phyloP scores from a whole-genome alignment of 23 tunicate genomes.

The Trididemnum nubilum region DNA sequence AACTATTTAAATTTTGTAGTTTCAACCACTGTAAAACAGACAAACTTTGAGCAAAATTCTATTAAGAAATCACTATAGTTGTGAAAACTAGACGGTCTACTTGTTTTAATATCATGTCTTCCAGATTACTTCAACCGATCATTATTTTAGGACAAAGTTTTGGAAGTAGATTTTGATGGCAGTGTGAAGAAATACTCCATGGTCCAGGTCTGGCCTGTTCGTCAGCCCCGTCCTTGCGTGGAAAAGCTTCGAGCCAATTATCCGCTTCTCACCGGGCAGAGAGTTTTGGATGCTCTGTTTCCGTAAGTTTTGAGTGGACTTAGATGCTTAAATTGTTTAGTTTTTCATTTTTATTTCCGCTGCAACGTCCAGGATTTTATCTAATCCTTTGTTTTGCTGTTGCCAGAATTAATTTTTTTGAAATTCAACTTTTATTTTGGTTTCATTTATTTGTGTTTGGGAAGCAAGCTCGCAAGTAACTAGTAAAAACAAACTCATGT shows the following conservation, averaged over 20 bases:
- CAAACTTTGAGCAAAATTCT: no score
- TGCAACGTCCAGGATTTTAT: background rate
- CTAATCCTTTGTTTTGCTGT: background rate
- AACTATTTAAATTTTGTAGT: no score
- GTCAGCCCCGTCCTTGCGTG: conserved; percentile 98
- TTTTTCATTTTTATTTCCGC: background rate
- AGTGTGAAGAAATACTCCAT: conserved; percentile 64
- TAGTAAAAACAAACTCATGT: background rate
- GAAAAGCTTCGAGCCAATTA: conserved; percentile 94
- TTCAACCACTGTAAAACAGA: no score
- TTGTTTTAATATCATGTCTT: no score
- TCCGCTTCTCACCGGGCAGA: conserved; percentile 96
- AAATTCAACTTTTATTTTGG: no score
- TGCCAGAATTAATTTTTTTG: background rate
- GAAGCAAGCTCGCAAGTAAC: background rate
- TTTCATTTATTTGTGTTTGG: background rate
- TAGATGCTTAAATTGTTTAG: background rate
- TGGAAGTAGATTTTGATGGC: conserved; percentile 93
- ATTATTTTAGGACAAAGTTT: conserved; percentile 62
- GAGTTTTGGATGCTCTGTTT: conserved; percentile 95
- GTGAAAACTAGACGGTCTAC: no score
- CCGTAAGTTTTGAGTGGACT: no score
- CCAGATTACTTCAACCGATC: no score
- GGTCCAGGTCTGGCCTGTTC: conserved; percentile 98
- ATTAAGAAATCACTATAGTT: no score